A percentile compares a stretch with the other conserved stretches of the same genome.
These are phyloP conservation scores for Eupithecia dodoneata DNA, from an alignment of 2,888 invertebrate species.

Conservation along the genomic window DNA sequence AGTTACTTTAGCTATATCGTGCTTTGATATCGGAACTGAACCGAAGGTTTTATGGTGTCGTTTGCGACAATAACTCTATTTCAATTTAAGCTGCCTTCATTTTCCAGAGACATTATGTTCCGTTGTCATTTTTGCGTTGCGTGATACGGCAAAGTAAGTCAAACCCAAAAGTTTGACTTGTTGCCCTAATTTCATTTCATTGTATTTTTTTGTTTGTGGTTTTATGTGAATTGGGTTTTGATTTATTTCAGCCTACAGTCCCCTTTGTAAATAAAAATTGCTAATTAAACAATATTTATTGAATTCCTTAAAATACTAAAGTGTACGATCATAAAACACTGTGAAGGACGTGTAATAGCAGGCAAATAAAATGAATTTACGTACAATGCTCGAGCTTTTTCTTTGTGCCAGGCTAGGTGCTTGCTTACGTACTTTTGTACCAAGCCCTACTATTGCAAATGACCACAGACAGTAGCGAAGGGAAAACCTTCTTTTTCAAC, in stretches of 20 bases:
- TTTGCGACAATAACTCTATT: conserved; percentile 45
- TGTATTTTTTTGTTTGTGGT: conserved; percentile 67
- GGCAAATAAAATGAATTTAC: not conserved
- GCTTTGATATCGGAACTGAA: not conserved
- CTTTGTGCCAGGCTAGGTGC: not conserved
- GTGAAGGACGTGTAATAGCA: conserved; percentile 9
- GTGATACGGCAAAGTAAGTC: conserved; percentile 75
- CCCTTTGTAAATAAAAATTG: conserved; percentile 23
- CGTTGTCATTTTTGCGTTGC: conserved; percentile 68
- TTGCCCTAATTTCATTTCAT: conserved; percentile 76
- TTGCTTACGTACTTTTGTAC: not conserved
- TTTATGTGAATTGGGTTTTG: conserved; percentile 69
- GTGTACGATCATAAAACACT: conserved; percentile 9
- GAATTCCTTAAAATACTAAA: conserved; percentile 22
- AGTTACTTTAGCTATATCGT: not conserved
- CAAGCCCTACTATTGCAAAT: not conserved
- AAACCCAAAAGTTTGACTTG: conserved; percentile 72
- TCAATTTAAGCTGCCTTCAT: conserved; percentile 54
- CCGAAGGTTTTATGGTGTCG: conserved; percentile 24
- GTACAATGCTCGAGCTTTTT: not conserved
- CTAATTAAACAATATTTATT: conserved; percentile 38
- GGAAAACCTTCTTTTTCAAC: not conserved
- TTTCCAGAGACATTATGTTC: conserved; percentile 65
- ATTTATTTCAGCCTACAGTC: conserved; percentile 55
- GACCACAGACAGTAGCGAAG: not conserved